These are phyloP conservation scores for Urophycis tenuis DNA, from an alignment of 2,797 vertebrate genomes.

Conservation along the genomic window DNA sequence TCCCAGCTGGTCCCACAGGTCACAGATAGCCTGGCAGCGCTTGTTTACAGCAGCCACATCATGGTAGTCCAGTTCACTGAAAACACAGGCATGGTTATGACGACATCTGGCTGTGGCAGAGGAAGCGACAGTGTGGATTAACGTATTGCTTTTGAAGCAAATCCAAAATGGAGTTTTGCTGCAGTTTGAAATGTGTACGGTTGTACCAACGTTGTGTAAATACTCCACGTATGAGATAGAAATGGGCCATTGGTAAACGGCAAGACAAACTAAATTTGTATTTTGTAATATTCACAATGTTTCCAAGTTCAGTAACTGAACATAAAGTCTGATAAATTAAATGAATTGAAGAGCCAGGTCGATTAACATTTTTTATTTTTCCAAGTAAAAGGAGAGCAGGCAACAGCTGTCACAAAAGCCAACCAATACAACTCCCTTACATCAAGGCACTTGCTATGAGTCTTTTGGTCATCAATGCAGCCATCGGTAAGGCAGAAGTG, in stretches of 20 bases:
- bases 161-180: neutral
- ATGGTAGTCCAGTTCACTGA: slow-evolving; percentile 92
- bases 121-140: neutral
- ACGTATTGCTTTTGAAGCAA: neutral
- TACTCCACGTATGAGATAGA: neutral
- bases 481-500: neutral
- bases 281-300: neutral
- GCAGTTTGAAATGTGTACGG: neutral
- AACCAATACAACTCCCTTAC: neutral
- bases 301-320: neutral
- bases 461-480: neutral
- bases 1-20: slow-evolving; percentile 94
- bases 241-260: neutral
- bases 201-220: neutral
- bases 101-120: neutral
- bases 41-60: slow-evolving; percentile 89
- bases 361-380: neutral
- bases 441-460: neutral
- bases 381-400: neutral
- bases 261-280: neutral
- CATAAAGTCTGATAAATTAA: neutral
- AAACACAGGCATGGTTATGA: slow-evolving; percentile 5
- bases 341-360: neutral
- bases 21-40: slow-evolving; percentile 95
- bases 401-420: neutral